phyloP scores from a whole-genome alignment of 1,140 invertebrate species.

The Brachionus angularis region DNA sequence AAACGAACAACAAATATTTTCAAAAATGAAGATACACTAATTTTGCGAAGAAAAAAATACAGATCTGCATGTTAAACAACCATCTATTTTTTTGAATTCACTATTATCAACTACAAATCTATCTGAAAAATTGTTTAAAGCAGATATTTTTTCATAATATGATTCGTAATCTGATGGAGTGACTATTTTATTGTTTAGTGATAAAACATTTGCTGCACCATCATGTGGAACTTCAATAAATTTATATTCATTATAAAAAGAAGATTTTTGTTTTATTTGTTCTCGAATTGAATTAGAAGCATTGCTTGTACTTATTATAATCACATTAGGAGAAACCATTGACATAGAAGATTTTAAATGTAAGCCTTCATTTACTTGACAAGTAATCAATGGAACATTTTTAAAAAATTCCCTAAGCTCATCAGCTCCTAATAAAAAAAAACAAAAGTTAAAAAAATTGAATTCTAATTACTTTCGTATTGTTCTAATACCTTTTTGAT shows the following conservation, averaged over 20 bases:
- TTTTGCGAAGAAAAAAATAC: slow-evolving; percentile 8
- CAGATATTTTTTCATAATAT: neutral
- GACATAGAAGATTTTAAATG: slow-evolving; percentile 38
- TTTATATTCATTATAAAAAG: neutral
- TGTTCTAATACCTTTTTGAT: neutral
- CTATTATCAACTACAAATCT: slow-evolving; percentile 4
- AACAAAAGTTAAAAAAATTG: too few relatives aligned
- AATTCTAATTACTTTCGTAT: too few relatives aligned
- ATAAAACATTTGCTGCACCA: slow-evolving; percentile 24
- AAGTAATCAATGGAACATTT: neutral
- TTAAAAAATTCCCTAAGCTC: slow-evolving; percentile 5
- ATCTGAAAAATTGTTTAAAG: neutral
- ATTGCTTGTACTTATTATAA: neutral
- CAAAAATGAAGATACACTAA: too few relatives aligned
- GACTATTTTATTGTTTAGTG: neutral
- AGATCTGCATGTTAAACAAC: slow-evolving; percentile 25
- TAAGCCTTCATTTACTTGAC: slow-evolving; percentile 2
- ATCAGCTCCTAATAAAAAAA: too few relatives aligned
- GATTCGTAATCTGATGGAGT: neutral
- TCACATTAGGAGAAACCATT: neutral
- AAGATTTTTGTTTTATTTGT: neutral
- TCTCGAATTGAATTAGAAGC: neutral
- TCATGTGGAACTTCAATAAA: slow-evolving; percentile 16
- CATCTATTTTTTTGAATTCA: slow-evolving; percentile 37
- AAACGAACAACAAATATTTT: too few relatives aligned